phyloP scores from a whole-genome alignment of 2,888 invertebrate genomes.

The Celastrina argiolus region DNA sequence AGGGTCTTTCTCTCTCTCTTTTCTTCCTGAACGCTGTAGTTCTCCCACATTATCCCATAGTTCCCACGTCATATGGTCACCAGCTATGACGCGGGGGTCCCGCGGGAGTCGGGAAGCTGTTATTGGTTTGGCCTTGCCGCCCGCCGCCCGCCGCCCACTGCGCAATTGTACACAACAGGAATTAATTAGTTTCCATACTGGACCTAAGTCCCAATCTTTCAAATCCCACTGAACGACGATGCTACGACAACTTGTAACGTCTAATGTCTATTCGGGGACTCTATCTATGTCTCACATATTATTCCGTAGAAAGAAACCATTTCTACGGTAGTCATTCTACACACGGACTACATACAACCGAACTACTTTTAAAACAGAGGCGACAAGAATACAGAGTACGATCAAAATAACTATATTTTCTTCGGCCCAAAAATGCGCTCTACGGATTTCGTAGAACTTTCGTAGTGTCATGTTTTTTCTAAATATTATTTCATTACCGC shows the following conservation, averaged over 20 bases:
- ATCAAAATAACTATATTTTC: too few relatives aligned
- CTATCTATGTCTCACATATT: too few relatives aligned
- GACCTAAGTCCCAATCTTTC: too few relatives aligned
- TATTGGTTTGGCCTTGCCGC: constrained; percentile 43
- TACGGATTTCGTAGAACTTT: not conserved
- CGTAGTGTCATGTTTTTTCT: too few relatives aligned
- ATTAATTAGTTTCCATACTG: constrained; percentile 29
- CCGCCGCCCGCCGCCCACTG: constrained; percentile 28
- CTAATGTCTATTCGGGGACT: not conserved
- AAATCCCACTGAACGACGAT: not conserved
- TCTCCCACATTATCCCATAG: not conserved
- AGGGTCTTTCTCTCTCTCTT: too few relatives aligned
- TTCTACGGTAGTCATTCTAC: too few relatives aligned
- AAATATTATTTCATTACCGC: too few relatives aligned
- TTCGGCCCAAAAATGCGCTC: not conserved
- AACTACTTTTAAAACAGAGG: too few relatives aligned
- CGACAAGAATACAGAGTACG: too few relatives aligned
- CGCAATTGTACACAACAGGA: constrained; percentile 34
- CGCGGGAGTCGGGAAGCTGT: constrained; percentile 40
- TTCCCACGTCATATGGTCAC: constrained; percentile 21
- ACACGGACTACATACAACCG: too few relatives aligned
- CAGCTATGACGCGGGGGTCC: constrained; percentile 34
- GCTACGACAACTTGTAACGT: not conserved
- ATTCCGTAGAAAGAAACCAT: too few relatives aligned
- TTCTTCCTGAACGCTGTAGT: too few relatives aligned